These are phyloP conservation scores for Fabriciana adippe DNA, from an alignment of 2,888 invertebrate genomes.

Conservation along the genomic window DNA sequence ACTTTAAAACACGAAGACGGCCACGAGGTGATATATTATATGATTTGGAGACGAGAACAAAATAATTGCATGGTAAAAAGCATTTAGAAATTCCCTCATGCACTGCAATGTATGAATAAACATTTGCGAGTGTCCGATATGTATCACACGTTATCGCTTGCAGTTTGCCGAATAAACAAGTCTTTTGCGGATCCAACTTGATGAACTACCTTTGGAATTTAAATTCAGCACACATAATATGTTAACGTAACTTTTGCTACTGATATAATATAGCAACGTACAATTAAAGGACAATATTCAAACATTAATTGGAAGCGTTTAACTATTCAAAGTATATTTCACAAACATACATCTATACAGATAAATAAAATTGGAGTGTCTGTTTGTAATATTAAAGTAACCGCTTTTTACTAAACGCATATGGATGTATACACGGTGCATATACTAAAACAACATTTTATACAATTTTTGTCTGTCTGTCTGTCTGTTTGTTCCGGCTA, in stretches of 20 bases:
- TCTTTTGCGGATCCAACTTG: conserved; percentile 44
- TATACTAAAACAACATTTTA: too few species aligned
- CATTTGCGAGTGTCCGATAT: conserved; percentile 45
- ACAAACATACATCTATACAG: too few species aligned
- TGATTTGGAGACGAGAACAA: conserved; percentile 17
- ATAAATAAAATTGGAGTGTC: too few species aligned
- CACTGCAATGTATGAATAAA: conserved; percentile 45
- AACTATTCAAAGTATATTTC: not conserved
- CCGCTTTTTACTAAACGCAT: too few species aligned
- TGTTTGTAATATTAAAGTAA: too few species aligned
- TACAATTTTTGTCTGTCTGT: too few species aligned
- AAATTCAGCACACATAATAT: conserved; percentile 48
- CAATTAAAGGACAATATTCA: too few species aligned
- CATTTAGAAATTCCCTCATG: conserved; percentile 44
- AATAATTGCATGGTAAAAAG: conserved; percentile 31
- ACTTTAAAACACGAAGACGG: conserved; percentile 7
- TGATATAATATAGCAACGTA: not conserved
- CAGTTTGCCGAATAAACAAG: conserved; percentile 50
- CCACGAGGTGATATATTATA: conserved; percentile 7
- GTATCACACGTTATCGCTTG: conserved; percentile 52
- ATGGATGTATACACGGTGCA: too few species aligned
- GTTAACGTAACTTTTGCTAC: conserved; percentile 16
- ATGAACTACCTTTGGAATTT: conserved; percentile 46
- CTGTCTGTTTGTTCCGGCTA: too few species aligned
- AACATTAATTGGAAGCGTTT: conserved; percentile 1